A percentile compares a stretch with the other conserved stretches of the same genome.
phyloP scores from a whole-genome alignment of 2,888 invertebrate genomes.

The Rugalucina vietnamica region DNA sequence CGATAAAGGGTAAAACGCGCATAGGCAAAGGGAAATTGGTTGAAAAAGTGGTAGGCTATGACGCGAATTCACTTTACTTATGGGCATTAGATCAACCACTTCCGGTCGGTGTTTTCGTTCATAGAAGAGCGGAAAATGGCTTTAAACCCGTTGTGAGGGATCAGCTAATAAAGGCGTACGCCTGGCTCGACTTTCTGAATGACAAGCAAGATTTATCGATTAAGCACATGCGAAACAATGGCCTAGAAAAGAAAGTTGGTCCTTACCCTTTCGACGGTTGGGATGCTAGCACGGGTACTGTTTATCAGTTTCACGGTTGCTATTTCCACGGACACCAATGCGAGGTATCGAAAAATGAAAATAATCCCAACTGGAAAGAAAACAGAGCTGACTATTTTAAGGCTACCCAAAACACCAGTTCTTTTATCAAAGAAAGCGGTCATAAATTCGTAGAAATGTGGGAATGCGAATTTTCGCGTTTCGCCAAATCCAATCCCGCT shows the following conservation, averaged over 20 bases:
- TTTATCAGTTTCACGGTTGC: constrained; percentile 43
- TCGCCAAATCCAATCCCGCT: not conserved
- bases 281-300: not conserved
- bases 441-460: constrained; percentile 10
- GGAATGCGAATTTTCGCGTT: constrained; percentile 30
- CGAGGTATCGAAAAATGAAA: not conserved
- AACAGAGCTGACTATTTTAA: not conserved
- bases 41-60: constrained; percentile 41
- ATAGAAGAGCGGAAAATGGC: constrained; percentile 29
- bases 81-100: constrained; percentile 34
- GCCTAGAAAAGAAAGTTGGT: constrained; percentile 14
- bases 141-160: constrained; percentile 44
- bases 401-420: not conserved
- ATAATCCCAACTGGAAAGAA: not conserved
- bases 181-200: constrained; percentile 44
- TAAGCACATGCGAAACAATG: constrained; percentile 33
- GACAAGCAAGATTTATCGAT: constrained; percentile 10
- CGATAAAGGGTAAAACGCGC: constrained; percentile 21
- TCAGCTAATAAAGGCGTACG: constrained; percentile 17
- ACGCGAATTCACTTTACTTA: constrained; percentile 48
- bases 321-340: not conserved
- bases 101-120: constrained; percentile 39
- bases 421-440: not conserved
- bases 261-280: constrained; percentile 33
- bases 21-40: constrained; percentile 12